Evolutionary conservation across 1,140 invertebrate species (phyloP).

Genomic region (Ceratoteleas bidentatus): DNA sequence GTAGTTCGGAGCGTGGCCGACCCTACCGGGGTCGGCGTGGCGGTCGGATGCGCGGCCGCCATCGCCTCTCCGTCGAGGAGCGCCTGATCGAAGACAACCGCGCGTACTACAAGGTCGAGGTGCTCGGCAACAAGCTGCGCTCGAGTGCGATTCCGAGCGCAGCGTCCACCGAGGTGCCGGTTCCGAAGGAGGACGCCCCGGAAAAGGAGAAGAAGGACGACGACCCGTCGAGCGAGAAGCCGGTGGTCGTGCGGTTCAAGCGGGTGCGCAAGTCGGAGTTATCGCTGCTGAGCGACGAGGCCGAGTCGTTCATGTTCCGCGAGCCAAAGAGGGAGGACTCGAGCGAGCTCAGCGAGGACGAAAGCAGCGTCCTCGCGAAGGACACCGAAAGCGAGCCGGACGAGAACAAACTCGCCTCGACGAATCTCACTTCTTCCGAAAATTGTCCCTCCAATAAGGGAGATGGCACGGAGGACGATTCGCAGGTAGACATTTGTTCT

Average conservation of each 20-base stretch:
- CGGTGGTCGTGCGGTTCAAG: constrained; percentile 87
- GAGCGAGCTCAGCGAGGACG: constrained; percentile 80
- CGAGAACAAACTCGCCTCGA: constrained; percentile 6
- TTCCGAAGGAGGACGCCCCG: constrained; percentile 62
- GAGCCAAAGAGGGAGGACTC: constrained; percentile 84
- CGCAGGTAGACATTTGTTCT: no score
- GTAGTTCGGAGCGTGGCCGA: constrained; percentile 45
- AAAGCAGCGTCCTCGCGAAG: constrained; percentile 77
- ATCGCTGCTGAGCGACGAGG: constrained; percentile 88
- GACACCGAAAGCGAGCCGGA: constrained; percentile 78
- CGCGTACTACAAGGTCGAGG: constrained; percentile 88
- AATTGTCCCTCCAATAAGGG: no score
- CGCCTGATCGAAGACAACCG: constrained; percentile 83
- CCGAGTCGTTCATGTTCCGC: constrained; percentile 91
- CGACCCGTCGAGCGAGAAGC: constrained; percentile 80
- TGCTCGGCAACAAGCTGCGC: constrained; percentile 85
- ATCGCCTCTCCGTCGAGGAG: constrained; percentile 83
- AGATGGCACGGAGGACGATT: no score
- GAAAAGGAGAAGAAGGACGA: constrained; percentile 72
- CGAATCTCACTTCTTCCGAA: no score
- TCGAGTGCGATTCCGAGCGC: constrained; percentile 81
- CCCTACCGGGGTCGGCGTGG: constrained; percentile 67
- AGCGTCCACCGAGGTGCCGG: constrained; percentile 16
- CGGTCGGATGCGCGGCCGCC: constrained; percentile 74
- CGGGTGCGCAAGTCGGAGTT: constrained; percentile 88